Percentiles rank a stretch among this genome's conserved stretches.
These are phyloP conservation scores for Eupristina koningsbergeri DNA, from an alignment of 1,140 invertebrate species.

Conservation along the genomic window DNA sequence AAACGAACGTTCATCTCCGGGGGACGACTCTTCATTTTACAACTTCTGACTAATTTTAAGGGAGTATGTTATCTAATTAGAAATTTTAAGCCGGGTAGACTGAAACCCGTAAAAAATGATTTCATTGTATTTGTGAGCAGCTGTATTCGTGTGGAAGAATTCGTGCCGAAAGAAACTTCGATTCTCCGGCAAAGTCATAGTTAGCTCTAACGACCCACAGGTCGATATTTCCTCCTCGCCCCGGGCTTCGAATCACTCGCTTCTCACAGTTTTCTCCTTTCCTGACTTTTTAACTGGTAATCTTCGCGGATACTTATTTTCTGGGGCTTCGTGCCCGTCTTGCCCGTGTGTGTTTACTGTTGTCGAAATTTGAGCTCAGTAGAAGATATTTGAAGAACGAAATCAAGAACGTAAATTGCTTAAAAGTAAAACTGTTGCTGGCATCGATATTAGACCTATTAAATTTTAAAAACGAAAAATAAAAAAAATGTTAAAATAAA, in stretches of 20 bases:
- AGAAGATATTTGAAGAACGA: background rate
- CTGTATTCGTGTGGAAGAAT: slow-evolving; percentile 14
- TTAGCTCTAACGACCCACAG: slow-evolving; percentile 44
- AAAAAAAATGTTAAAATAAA: background rate
- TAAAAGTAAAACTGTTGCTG: background rate
- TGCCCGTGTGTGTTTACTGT: background rate
- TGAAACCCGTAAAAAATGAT: background rate
- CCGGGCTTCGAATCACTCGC: too few species aligned
- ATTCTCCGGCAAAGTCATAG: slow-evolving; percentile 42
- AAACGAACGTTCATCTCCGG: too few species aligned
- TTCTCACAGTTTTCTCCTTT: slow-evolving; percentile 45
- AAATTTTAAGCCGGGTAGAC: slow-evolving; percentile 6
- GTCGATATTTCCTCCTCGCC: slow-evolving; percentile 45
- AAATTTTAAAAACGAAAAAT: too few species aligned
- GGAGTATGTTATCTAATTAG: background rate
- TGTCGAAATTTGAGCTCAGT: background rate
- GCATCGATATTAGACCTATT: background rate
- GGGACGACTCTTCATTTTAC: background rate
- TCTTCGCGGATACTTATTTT: slow-evolving; percentile 41
- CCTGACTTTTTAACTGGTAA: slow-evolving; percentile 43
- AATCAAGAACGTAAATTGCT: slow-evolving; percentile 32
- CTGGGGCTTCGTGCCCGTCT: too few species aligned
- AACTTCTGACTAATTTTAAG: background rate
- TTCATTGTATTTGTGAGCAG: slow-evolving; percentile 32
- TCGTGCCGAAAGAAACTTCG: slow-evolving; percentile 33